Conservation (phyloP, 2,113 vertebrate species). For the Spea bombifrons region DNA sequence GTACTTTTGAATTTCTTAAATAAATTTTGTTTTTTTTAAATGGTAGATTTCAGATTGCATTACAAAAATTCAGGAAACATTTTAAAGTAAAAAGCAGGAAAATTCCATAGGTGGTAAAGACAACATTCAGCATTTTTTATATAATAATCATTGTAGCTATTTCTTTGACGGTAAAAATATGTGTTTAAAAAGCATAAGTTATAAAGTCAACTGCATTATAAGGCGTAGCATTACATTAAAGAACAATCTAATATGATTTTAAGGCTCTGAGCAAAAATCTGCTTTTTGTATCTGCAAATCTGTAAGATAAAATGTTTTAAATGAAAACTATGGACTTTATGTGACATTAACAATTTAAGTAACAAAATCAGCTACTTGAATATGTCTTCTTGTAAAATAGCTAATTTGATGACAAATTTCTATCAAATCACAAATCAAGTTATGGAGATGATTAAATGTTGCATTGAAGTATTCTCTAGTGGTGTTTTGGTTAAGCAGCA, state of each 20-base stretch:
- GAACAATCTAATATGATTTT: neutral
- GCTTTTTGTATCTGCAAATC: neutral
- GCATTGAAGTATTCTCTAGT: constrained; percentile 1
- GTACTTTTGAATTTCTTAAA: no score
- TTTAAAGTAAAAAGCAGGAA: no score
- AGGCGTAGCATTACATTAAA: neutral
- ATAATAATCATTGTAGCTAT: no score
- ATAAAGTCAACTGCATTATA: no score
- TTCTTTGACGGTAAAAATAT: no score
- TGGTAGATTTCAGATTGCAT: no score
- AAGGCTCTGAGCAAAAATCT: neutral
- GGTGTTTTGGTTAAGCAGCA: constrained; percentile 1
- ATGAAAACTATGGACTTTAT: neutral
- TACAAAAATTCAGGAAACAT: no score
- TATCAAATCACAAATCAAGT: neutral
- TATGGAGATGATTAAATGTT: neutral
- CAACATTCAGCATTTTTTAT: no score
- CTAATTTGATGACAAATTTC: neutral
- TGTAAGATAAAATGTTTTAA: neutral
- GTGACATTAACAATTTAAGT: neutral
- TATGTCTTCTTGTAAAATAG: neutral
- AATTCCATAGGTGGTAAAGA: no score
- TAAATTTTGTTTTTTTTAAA: no score
- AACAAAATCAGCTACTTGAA: constrained; percentile 1
- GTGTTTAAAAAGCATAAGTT: no score